phyloP scores from a whole-genome alignment of 2,113 vertebrate genomes.

The Bufo bufo region DNA sequence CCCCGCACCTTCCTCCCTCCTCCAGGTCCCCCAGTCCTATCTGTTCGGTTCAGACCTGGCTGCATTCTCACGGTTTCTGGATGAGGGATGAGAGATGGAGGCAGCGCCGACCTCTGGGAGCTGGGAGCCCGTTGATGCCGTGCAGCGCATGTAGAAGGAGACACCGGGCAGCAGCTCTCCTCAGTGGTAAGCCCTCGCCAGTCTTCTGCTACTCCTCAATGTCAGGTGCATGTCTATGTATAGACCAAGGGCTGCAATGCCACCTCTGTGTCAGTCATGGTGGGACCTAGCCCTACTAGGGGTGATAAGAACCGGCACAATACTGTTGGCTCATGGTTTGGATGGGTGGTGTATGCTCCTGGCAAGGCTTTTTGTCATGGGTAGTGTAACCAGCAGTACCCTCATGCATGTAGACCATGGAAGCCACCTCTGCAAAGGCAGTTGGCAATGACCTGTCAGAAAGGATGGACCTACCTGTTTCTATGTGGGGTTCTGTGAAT shows the following conservation, averaged over 20 bases:
- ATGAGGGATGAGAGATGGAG: slow-evolving; percentile 47
- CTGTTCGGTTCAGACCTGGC: background rate
- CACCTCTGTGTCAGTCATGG: background rate
- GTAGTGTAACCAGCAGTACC: background rate
- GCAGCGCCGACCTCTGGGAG: slow-evolving; percentile 38
- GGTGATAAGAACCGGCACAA: background rate
- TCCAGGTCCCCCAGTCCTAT: slow-evolving; percentile 35
- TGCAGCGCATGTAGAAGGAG: slow-evolving; percentile 1
- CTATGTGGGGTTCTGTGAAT: background rate
- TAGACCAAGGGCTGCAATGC: background rate
- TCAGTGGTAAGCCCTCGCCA: slow-evolving; percentile 15
- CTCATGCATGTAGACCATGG: background rate
- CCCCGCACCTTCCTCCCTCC: slow-evolving; percentile 15
- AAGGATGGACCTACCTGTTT: background rate
- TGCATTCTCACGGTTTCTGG: slow-evolving; percentile 29
- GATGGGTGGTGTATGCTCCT: background rate
- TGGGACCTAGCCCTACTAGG: background rate
- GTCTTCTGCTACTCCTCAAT: background rate
- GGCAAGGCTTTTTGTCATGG: background rate
- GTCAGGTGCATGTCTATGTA: slow-evolving; percentile 20
- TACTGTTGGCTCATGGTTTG: background rate
- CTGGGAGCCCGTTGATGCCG: slow-evolving; percentile 25
- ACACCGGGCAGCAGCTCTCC: background rate
- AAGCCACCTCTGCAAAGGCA: slow-evolving; percentile 20
- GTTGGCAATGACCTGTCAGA: background rate